These are phyloP conservation scores for Halocynthia aurantium DNA, from an alignment of 23 tunicate species.

Conservation along the genomic window DNA sequence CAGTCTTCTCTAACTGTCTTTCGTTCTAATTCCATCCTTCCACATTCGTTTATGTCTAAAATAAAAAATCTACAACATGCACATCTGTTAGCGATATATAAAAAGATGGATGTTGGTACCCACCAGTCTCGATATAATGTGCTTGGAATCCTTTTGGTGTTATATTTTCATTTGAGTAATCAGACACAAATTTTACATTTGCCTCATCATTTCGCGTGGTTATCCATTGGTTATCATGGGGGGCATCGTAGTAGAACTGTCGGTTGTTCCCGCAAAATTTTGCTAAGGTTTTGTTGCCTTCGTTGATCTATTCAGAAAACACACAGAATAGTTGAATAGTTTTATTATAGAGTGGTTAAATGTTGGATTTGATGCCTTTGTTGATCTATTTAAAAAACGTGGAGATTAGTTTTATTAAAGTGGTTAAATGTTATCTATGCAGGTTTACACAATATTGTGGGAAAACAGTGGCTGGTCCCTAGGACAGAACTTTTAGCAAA, in stretches of 20 bases:
- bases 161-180: constrained; percentile 59
- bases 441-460: neutral
- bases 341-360: too few species aligned
- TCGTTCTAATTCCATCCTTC: constrained; percentile 17
- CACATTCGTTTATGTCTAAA: constrained; percentile 72
- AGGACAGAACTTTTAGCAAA: neutral
- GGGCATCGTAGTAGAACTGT: constrained; percentile 18
- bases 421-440: too few species aligned
- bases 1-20: constrained; percentile 37
- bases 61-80: neutral
- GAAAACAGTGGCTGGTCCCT: neutral
- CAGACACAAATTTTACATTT: constrained; percentile 54
- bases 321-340: too few species aligned
- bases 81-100: neutral
- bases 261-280: constrained; percentile 6
- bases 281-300: neutral
- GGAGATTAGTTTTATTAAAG: too few species aligned
- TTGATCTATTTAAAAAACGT: neutral
- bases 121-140: constrained; percentile 56
- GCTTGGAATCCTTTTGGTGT: constrained; percentile 38
- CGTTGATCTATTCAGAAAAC: constrained; percentile 3
- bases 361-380: neutral
- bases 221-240: constrained; percentile 6
- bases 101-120: neutral
- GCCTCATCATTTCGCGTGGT: constrained; percentile 28